phyloP scores from a whole-genome alignment of 92 coral and sea anemone species.

The Plumapathes pennacea region DNA sequence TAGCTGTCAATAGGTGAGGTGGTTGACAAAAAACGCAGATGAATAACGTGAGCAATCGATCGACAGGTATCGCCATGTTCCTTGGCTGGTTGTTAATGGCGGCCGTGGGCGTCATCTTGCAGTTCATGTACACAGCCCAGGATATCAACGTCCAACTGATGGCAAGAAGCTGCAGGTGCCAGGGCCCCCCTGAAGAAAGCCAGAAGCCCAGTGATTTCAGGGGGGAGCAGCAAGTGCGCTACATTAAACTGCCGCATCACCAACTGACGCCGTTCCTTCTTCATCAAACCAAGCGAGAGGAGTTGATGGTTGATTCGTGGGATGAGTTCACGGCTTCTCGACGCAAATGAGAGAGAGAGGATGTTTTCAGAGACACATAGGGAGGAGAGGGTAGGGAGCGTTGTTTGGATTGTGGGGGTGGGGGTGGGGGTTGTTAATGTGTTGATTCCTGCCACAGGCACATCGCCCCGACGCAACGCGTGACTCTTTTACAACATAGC shows the following conservation, averaged over 20 bases:
- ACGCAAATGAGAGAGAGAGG: too few species aligned
- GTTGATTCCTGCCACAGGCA: too few species aligned
- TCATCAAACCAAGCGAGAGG: slow-evolving; percentile 15
- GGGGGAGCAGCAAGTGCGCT: slow-evolving; percentile 22
- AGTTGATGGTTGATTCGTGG: slow-evolving; percentile 18
- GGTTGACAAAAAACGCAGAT: too few species aligned
- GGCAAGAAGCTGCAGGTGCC: slow-evolving; percentile 55
- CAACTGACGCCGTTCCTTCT: slow-evolving; percentile 14
- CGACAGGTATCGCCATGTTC: slow-evolving; percentile 86
- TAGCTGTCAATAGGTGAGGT: too few species aligned
- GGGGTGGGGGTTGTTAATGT: too few species aligned
- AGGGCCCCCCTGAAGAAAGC: slow-evolving; percentile 2
- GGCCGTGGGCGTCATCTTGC: slow-evolving; percentile 73
- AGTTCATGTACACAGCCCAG: slow-evolving; percentile 80
- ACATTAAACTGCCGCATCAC: slow-evolving; percentile 28
- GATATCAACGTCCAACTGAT: slow-evolving; percentile 60
- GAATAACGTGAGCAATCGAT: too few species aligned
- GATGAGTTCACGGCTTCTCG: slow-evolving; percentile 17
- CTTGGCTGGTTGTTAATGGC: slow-evolving; percentile 89
- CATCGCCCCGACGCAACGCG: too few species aligned
- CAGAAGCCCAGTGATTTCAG: slow-evolving; percentile 1
- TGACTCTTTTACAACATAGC: too few species aligned
- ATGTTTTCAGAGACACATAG: too few species aligned
- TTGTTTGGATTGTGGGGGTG: too few species aligned
- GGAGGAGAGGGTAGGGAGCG: too few species aligned